phyloP scores from a whole-genome alignment of 1,140 invertebrate species.

The Asbolus verrucosus region DNA sequence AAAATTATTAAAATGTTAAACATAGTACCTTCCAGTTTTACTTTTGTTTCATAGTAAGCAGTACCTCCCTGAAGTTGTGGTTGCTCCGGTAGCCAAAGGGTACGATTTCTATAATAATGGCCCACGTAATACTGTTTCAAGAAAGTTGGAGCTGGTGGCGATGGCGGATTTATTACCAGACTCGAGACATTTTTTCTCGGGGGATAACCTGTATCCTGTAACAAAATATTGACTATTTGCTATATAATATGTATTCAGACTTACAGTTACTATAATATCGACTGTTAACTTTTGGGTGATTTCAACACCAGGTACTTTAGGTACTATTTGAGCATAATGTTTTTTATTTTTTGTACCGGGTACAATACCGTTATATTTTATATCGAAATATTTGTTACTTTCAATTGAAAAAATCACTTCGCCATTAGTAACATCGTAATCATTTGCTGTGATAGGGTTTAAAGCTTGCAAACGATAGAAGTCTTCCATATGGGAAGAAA shows the following conservation, averaged over 20 bases:
- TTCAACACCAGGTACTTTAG: not conserved
- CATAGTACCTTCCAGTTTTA: no score
- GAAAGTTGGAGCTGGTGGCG: constrained; percentile 6
- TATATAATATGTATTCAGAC: not conserved
- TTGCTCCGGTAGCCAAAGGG: not conserved
- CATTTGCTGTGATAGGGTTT: not conserved
- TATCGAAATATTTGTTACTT: constrained; percentile 2
- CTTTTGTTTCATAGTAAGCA: constrained; percentile 2
- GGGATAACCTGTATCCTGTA: constrained; percentile 10
- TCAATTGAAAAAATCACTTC: not conserved
- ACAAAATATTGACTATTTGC: not conserved
- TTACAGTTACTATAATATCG: constrained; percentile 12
- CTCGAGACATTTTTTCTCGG: not conserved
- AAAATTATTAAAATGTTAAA: no score
- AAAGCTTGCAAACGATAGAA: not conserved
- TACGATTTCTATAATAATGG: constrained; percentile 1
- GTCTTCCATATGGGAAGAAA: not conserved
- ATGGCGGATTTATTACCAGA: constrained; percentile 6
- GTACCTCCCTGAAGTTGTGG: not conserved
- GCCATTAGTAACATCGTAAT: constrained; percentile 10
- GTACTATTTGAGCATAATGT: not conserved
- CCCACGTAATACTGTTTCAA: not conserved
- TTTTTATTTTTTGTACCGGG: constrained; percentile 5
- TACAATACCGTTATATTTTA: constrained; percentile 3
- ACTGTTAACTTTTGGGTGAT: not conserved